Percentiles rank a stretch among this genome's conserved stretches.
phyloP scores from a whole-genome alignment of 2,797 vertebrate genomes.

The Galaxias olidus region DNA sequence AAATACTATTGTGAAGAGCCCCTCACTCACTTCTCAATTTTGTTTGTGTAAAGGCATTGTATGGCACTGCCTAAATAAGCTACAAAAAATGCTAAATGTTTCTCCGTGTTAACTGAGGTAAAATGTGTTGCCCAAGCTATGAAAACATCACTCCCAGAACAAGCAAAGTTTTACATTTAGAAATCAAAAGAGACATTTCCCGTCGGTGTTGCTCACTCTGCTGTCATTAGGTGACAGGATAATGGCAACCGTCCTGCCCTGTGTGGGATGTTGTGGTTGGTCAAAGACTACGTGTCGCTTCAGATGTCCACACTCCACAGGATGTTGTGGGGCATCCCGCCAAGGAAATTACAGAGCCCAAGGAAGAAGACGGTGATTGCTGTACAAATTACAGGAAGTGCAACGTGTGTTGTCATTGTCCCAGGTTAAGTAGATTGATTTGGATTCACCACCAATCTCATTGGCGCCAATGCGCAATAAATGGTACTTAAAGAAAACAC shows the following conservation, averaged over 20 bases:
- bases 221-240: constrained; percentile 66
- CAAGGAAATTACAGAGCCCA: constrained; percentile 55
- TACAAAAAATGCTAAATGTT: no score
- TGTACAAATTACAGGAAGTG: constrained; percentile 61
- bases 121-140: constrained; percentile 14
- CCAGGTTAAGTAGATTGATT: neutral
- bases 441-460: constrained; percentile 5
- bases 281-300: constrained; percentile 48
- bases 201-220: constrained; percentile 45
- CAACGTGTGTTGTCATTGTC: constrained; percentile 37
- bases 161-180: constrained; percentile 57
- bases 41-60: neutral
- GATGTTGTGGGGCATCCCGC: constrained; percentile 67
- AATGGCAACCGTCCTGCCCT: constrained; percentile 51
- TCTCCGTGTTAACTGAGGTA: no score
- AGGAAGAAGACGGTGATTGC: constrained; percentile 42
- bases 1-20: no score
- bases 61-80: no score
- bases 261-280: constrained; percentile 54
- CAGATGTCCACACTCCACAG: constrained; percentile 67
- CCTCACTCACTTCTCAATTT: neutral
- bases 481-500: neutral
- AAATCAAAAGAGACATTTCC: constrained; percentile 66
- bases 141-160: constrained; percentile 35
- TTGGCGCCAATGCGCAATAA: neutral